These are phyloP conservation scores for Orchestes rusci DNA, from an alignment of 2,888 invertebrate species.

Conservation along the genomic window DNA sequence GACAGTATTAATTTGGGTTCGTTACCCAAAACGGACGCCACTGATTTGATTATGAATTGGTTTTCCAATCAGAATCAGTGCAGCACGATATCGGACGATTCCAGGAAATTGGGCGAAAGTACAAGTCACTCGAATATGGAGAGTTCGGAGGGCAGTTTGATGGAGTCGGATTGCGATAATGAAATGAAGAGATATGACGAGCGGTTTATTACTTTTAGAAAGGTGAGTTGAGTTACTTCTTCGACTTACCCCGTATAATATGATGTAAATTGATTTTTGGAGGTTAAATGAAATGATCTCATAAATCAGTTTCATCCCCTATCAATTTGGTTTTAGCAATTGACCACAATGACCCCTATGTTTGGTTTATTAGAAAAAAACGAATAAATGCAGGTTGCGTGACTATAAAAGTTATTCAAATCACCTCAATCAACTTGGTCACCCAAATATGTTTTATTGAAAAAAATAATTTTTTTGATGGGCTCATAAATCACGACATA, in stretches of 20 bases:
- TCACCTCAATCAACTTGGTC: no score
- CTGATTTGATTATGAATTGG: slow-evolving; percentile 40
- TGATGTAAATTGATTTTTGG: background rate
- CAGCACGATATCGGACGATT: background rate
- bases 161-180: slow-evolving; percentile 31
- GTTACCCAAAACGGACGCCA: slow-evolving; percentile 36
- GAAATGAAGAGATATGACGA: slow-evolving; percentile 21
- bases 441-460: no score
- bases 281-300: no score
- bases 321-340: no score
- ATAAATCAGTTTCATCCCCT: no score
- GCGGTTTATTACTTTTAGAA: slow-evolving; percentile 30
- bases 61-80: slow-evolving; percentile 30
- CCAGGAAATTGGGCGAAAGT: slow-evolving; percentile 8
- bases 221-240: slow-evolving; percentile 22
- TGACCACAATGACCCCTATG: no score
- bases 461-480: no score
- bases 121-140: slow-evolving; percentile 17
- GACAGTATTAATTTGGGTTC: slow-evolving; percentile 17
- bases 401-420: no score
- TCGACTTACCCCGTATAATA: background rate
- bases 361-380: no score
- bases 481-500: no score
- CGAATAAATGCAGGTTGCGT: no score
- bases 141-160: slow-evolving; percentile 30